Evolutionary conservation across 2,113 vertebrate species (phyloP).

Genomic region (Jacana jacana): DNA sequence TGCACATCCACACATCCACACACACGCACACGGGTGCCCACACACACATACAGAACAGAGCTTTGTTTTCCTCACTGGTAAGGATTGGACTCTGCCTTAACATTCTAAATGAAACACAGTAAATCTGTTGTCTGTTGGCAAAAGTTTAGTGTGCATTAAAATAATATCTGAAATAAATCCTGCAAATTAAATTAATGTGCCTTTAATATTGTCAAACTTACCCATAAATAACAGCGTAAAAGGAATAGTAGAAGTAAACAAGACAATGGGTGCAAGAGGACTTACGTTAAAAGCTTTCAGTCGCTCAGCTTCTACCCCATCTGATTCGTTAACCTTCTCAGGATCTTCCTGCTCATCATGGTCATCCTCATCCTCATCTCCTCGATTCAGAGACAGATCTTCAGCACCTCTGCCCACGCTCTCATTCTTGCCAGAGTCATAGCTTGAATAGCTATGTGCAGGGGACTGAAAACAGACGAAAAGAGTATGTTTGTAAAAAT

Average conservation of each 20-base stretch:
- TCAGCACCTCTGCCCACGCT: slow-evolving; percentile 79
- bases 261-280: not conserved
- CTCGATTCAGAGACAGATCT: slow-evolving; percentile 80
- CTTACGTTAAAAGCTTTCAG: slow-evolving; percentile 88
- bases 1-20: slow-evolving; percentile 51
- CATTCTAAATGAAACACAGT: slow-evolving; percentile 72
- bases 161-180: slow-evolving; percentile 35
- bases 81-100: slow-evolving; percentile 64
- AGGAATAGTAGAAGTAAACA: slow-evolving; percentile 15
- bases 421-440: slow-evolving; percentile 84
- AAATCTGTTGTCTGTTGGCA: slow-evolving; percentile 67
- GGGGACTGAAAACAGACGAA: slow-evolving; percentile 78
- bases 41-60: slow-evolving; percentile 62
- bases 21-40: slow-evolving; percentile 33
- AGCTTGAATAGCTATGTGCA: slow-evolving; percentile 85
- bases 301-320: slow-evolving; percentile 81
- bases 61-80: slow-evolving; percentile 45
- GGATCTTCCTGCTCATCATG: slow-evolving; percentile 83
- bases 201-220: slow-evolving; percentile 60
- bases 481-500: slow-evolving; percentile 1
- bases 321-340: slow-evolving; percentile 80
- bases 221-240: slow-evolving; percentile 45
- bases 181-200: slow-evolving; percentile 67
- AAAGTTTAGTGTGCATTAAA: slow-evolving; percentile 63
- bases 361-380: slow-evolving; percentile 84